Conservation (phyloP, 2,888 invertebrate genomes). For the Papilio demoleus region DNA sequence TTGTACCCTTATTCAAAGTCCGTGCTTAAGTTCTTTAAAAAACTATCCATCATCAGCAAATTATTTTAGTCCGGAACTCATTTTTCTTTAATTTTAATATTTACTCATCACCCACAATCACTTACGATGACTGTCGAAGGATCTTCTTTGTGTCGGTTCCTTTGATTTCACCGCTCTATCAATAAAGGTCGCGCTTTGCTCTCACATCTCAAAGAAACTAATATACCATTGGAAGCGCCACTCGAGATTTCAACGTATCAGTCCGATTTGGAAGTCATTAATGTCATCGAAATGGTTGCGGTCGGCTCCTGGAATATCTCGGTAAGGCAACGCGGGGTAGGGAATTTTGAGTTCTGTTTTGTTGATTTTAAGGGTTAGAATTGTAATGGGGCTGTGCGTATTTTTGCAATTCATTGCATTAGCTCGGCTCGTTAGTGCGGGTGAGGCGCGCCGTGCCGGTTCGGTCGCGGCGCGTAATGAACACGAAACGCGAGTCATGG, state of each 20-base stretch:
- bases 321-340: conserved; percentile 30
- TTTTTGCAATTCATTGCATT: conserved; percentile 83
- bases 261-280: conserved; percentile 76
- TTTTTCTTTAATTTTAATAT: conserved; percentile 32
- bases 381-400: conserved; percentile 47
- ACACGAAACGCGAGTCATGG: conserved; percentile 78
- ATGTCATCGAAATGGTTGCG: conserved; percentile 73
- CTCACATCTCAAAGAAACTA: conserved; percentile 60
- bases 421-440: conserved; percentile 80
- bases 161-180: conserved; percentile 72
- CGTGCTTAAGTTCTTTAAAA: no score
- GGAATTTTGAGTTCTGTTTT: conserved; percentile 52
- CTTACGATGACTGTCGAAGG: conserved; percentile 66
- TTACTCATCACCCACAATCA: conserved; percentile 56
- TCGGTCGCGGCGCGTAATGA: conserved; percentile 68
- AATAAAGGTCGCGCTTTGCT: conserved; percentile 60
- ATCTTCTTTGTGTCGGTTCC: conserved; percentile 54
- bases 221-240: conserved; percentile 60
- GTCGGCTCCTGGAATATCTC: conserved; percentile 70
- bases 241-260: conserved; percentile 66
- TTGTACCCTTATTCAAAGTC: neutral
- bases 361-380: conserved; percentile 52
- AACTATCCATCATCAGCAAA: conserved; percentile 10
- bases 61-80: conserved; percentile 25
- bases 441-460: conserved; percentile 56